Conservation (phyloP, 2,797 vertebrate species). For the Syngnathus rostellatus region DNA sequence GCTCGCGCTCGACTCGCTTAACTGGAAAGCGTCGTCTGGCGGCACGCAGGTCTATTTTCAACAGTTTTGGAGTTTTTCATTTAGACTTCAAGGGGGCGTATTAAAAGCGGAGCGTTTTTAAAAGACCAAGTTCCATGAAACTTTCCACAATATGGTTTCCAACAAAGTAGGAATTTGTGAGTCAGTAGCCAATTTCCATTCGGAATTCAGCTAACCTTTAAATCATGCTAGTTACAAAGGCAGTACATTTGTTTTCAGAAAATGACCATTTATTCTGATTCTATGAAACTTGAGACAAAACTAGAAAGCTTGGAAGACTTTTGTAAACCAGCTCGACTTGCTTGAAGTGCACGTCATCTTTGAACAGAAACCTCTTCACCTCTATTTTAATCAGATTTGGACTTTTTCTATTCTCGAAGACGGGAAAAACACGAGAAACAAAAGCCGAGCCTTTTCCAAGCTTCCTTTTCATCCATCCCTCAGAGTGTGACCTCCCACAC, state of each 20-base stretch:
- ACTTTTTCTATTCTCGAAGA: background rate
- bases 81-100: background rate
- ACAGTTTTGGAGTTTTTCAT: background rate
- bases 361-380: background rate
- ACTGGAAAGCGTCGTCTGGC: conserved; percentile 12
- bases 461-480: conserved; percentile 24
- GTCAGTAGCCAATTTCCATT: background rate
- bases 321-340: background rate
- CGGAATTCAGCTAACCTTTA: background rate
- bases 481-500: conserved; percentile 39
- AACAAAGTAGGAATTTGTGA: too few species aligned
- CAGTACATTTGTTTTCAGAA: background rate
- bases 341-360: background rate
- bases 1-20: conserved; percentile 18
- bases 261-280: background rate
- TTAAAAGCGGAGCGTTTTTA: conserved; percentile 19
- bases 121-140: background rate
- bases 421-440: background rate
- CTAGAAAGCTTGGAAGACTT: background rate
- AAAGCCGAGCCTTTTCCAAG: conserved; percentile 19
- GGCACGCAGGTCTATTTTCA: conserved; percentile 5
- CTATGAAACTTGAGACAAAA: background rate
- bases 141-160: too few species aligned
- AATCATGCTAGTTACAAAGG: background rate
- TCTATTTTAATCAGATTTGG: background rate